Base-by-base conservation (phyloP, 2,888 invertebrate species). In the Himalopsyche anomala region DNA sequence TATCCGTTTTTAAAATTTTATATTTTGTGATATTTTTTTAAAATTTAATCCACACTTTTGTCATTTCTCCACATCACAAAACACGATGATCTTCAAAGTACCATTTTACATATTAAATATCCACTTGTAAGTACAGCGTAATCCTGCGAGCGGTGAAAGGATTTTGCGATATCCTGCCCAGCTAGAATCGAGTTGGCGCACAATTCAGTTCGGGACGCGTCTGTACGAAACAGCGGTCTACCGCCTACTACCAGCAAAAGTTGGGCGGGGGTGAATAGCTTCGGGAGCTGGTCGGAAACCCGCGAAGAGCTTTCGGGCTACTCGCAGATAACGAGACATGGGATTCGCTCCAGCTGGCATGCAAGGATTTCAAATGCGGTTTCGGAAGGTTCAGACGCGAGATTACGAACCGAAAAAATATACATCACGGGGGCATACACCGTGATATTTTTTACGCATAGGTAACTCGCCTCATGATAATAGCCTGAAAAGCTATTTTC, bases 331-430 rank as follows among this genome's bases (percentile, higher is more conserved):
- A 74, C 74, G 74, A 74, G 74, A 74, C 74, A 74, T 74, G 74
- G 74, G 74, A 74, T 74, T 36, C 74, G 74, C 74, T 74, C 74
- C 74, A 74, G 74, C 38, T 74, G 74, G 74, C 38, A 74, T 74
- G 74, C 74, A 38, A 74, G 74, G 74, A 74, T 38, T 74, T 74
- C 38, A 74, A 74, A 74, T 74, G 74, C 74, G 74, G 74, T 74
- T 74, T 74, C 28, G 28, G 74, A 74, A 74, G 74, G 74, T 74
- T 74, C 74, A 38, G 74, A 74, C 74, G 38, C 38, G 15, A 38
- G 74, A 74, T 74, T 74, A 74, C 74, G 38, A 74, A 74, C 74
- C 74, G 74, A 74, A 74, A 62, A 74, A 74, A 74, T 74, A 74
- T 74, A 74, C 74, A 74, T 74, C 74, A 74, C 36, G 74, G 12